Evolutionary conservation across 2,888 invertebrate genomes (phyloP).

Genomic region (Hyles lineata): DNA sequence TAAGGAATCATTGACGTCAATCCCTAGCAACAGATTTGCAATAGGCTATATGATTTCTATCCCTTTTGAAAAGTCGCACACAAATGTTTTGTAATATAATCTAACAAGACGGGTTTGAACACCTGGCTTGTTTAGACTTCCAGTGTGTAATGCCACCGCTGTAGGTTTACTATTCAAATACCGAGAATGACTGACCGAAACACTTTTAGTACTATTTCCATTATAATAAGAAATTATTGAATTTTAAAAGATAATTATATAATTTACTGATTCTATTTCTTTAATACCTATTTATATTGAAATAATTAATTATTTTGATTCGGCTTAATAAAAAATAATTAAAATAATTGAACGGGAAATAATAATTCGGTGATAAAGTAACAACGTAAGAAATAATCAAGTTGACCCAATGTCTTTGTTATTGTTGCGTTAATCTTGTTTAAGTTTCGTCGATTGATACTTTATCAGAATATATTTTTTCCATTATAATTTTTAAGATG

Average conservation of each 20-base stretch:
- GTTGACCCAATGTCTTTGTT: not conserved
- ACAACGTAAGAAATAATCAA: too few relatives aligned
- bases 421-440: not conserved
- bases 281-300: too few relatives aligned
- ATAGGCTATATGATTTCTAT: not conserved
- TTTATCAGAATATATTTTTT: constrained; percentile 2
- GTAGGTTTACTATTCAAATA: constrained; percentile 39
- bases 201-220: not conserved
- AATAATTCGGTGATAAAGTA: too few relatives aligned
- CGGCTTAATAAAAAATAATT: too few relatives aligned
- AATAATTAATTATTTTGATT: too few relatives aligned
- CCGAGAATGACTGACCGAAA: constrained; percentile 39
- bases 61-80: not conserved
- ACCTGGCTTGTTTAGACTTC: constrained; percentile 16
- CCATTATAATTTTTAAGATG: constrained; percentile 13
- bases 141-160: constrained; percentile 19
- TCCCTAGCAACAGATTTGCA: not conserved
- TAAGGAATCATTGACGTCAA: not conserved
- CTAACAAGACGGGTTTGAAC: constrained; percentile 24
- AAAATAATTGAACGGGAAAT: too few relatives aligned
- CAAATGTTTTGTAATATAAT: constrained; percentile 22
- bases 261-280: too few relatives aligned
- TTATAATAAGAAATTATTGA: too few relatives aligned
- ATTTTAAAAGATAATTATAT: too few relatives aligned
- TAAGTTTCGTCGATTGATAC: not conserved